Conservation (phyloP, 2,113 vertebrate genomes). For the Erinaceus europaeus region DNA sequence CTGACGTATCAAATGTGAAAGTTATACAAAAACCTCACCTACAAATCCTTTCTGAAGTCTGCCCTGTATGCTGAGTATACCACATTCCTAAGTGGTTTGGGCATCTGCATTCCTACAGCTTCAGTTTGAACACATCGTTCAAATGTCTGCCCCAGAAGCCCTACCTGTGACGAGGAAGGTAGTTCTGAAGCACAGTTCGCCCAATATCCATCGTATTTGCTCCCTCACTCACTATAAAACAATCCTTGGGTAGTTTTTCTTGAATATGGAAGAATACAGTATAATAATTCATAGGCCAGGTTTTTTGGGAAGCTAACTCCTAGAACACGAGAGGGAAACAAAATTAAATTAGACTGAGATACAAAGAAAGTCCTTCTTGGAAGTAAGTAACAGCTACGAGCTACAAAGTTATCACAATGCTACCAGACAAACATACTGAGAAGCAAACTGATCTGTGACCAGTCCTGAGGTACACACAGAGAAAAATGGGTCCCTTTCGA, state of each 20-base stretch:
- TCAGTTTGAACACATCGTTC: not conserved
- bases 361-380: not conserved
- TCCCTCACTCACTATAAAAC: conserved; percentile 95
- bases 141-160: not conserved
- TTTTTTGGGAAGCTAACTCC: conserved; percentile 84
- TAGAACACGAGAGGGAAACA: conserved; percentile 40
- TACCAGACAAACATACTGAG: not conserved
- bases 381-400: not conserved
- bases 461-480: not conserved
- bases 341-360: conserved; percentile 70
- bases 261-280: conserved; percentile 91
- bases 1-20: not conserved
- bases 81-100: not conserved
- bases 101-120: not conserved
- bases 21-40: not conserved
- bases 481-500: not conserved
- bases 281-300: conserved; percentile 95
- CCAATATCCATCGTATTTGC: conserved; percentile 99
- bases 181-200: conserved; percentile 94
- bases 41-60: not conserved
- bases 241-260: conserved; percentile 90
- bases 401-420: not conserved
- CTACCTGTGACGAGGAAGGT: conserved; percentile 91
- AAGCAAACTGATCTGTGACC: not conserved
- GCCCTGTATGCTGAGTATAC: not conserved